Percentiles rank a stretch among this genome's conserved stretches.
phyloP scores from a whole-genome alignment of 2,888 invertebrate genomes.

The Netelia virgata region DNA sequence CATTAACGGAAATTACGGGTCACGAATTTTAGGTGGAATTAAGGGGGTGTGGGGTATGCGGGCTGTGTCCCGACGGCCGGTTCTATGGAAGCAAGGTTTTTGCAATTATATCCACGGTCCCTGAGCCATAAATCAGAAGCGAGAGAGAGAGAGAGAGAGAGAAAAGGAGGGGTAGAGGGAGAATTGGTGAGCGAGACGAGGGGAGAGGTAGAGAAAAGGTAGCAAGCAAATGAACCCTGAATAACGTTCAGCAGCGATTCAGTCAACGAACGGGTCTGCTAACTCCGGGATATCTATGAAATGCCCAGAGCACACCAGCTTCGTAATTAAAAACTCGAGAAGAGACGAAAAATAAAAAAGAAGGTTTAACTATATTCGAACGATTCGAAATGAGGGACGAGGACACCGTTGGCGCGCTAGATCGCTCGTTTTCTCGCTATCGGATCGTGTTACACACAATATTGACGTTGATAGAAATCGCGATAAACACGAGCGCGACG shows the following conservation, averaged over 20 bases:
- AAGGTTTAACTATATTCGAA: slow-evolving; percentile 54
- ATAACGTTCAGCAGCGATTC: slow-evolving; percentile 62
- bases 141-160: slow-evolving; percentile 46
- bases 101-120: slow-evolving; percentile 77
- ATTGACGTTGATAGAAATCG: slow-evolving; percentile 5
- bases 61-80: slow-evolving; percentile 31
- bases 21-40: slow-evolving; percentile 63
- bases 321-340: slow-evolving; percentile 65
- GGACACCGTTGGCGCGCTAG: slow-evolving; percentile 33
- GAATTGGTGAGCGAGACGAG: slow-evolving; percentile 27
- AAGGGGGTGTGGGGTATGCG: slow-evolving; percentile 32
- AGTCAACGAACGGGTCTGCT: slow-evolving; percentile 39
- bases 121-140: slow-evolving; percentile 77
- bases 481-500: background rate
- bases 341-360: slow-evolving; percentile 15
- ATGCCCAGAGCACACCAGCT: slow-evolving; percentile 54
- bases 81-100: slow-evolving; percentile 66
- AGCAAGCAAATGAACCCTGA: slow-evolving; percentile 69
- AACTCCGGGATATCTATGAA: slow-evolving; percentile 62
- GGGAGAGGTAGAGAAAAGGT: slow-evolving; percentile 37
- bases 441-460: background rate
- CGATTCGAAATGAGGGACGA: slow-evolving; percentile 60
- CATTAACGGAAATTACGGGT: slow-evolving; percentile 79
- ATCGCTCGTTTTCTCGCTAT: background rate
- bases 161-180: slow-evolving; percentile 37